Conservation (phyloP, 2,797 vertebrate species). For the Oryzias dopingdopingensis region DNA sequence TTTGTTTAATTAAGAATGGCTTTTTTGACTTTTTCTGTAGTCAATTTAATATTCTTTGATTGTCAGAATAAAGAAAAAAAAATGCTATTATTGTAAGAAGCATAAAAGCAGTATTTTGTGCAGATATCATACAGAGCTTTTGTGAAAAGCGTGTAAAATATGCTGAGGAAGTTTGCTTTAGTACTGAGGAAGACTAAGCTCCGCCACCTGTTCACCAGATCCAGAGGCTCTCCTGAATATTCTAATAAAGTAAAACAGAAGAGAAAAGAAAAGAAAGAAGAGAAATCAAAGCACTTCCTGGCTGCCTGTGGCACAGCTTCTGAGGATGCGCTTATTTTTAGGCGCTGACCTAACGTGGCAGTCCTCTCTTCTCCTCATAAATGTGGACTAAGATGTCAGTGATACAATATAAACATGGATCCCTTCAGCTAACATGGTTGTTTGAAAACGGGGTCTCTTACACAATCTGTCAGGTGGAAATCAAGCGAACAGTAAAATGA, state of each 20-base stretch:
- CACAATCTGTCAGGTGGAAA: conserved; percentile 32
- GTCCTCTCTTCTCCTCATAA: conserved; percentile 63
- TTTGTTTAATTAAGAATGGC: neutral
- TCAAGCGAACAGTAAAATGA: conserved; percentile 6
- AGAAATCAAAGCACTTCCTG: conserved; percentile 83
- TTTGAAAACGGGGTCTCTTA: conserved; percentile 34
- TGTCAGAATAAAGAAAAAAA: too few relatives aligned
- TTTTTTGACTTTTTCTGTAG: too few relatives aligned
- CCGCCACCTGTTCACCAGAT: conserved; percentile 83
- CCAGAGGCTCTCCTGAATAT: conserved; percentile 79
- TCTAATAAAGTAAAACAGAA: conserved; percentile 74
- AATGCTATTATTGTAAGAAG: neutral
- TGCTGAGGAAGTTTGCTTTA: conserved; percentile 74
- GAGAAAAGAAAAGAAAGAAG: conserved; percentile 43
- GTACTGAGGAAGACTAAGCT: conserved; percentile 70
- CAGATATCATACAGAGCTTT: conserved; percentile 53
- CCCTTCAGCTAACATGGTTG: conserved; percentile 32
- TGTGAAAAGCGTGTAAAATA: conserved; percentile 71
- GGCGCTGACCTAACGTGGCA: conserved; percentile 73
- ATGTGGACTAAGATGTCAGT: conserved; percentile 71
- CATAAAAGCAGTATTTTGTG: conserved; percentile 37
- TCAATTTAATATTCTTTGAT: too few relatives aligned
- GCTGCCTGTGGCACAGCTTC: conserved; percentile 78
- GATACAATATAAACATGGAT: conserved; percentile 57
- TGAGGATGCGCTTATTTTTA: conserved; percentile 80